Evolutionary conservation across 2,888 invertebrate genomes (phyloP).

Genomic region (Candidula unifasciata): DNA sequence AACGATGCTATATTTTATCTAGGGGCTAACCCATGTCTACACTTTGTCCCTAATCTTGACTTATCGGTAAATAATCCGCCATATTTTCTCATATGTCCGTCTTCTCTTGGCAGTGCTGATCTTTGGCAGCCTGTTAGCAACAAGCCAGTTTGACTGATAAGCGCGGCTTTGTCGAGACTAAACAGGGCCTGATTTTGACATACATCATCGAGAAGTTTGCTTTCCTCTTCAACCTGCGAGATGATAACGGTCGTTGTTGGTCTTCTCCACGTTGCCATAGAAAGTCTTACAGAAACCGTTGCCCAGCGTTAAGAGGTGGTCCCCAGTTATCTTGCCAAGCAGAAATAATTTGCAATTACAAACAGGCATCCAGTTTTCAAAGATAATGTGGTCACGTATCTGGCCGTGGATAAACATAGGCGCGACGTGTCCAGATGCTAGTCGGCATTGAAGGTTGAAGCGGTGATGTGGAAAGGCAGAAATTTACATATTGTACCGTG

Average conservation of each 20-base stretch:
- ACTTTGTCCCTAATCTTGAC: not conserved
- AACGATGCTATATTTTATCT: not conserved
- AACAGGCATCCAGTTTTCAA: slow-evolving; percentile 8
- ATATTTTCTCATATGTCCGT: not conserved
- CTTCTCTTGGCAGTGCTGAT: not conserved
- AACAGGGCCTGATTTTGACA: not conserved
- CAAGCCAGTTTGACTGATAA: not conserved
- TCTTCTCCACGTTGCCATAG: no score
- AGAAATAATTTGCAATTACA: slow-evolving; percentile 26
- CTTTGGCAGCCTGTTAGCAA: not conserved
- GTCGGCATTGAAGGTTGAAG: not conserved
- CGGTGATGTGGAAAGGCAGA: not conserved
- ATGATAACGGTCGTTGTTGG: no score
- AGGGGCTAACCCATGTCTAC: not conserved
- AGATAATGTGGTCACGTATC: slow-evolving; percentile 17
- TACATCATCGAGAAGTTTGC: slow-evolving; percentile 2
- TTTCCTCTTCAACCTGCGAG: not conserved
- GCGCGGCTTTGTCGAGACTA: not conserved
- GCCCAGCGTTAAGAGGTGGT: not conserved
- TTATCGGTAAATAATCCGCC: not conserved
- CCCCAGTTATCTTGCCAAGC: not conserved
- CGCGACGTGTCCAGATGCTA: not conserved
- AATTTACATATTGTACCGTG: not conserved
- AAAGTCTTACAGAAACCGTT: not conserved
- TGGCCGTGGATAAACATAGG: not conserved